Conservation (phyloP, 2,797 vertebrate genomes). For the Falco rusticolus region DNA sequence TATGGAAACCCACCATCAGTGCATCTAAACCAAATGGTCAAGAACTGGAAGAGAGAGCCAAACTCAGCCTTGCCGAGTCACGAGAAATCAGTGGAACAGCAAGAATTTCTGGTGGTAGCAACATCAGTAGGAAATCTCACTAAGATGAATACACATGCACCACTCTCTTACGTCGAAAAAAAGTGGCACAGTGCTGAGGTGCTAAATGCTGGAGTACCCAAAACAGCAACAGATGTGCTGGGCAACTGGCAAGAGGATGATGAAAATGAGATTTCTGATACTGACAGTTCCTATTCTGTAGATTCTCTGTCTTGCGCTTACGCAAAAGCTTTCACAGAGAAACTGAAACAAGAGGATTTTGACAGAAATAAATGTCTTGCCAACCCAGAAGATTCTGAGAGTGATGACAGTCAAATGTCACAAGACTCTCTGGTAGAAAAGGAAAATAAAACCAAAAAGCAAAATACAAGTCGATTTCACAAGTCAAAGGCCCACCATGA, state of each 20-base stretch:
- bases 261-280: conserved; percentile 83
- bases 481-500: conserved; percentile 16
- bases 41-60: conserved; percentile 62
- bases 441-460: conserved; percentile 41
- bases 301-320: conserved; percentile 92
- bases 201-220: conserved; percentile 68
- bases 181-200: conserved; percentile 82
- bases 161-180: conserved; percentile 59
- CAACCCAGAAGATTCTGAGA: conserved; percentile 83
- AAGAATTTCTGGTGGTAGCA: conserved; percentile 72
- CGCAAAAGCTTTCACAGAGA: conserved; percentile 77
- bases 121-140: conserved; percentile 84
- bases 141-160: conserved; percentile 60
- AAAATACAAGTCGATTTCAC: conserved; percentile 44
- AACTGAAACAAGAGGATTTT: conserved; percentile 78
- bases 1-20: conserved; percentile 73
- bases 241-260: conserved; percentile 75
- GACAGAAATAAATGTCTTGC: conserved; percentile 46
- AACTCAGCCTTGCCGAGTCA: conserved; percentile 59
- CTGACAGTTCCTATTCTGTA: conserved; percentile 89
- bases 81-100: conserved; percentile 52
- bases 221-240: conserved; percentile 63
- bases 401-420: conserved; percentile 91
- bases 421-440: conserved; percentile 87
- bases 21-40: conserved; percentile 62